Base-by-base conservation (phyloP, 2,888 invertebrate genomes). In the Steinernema carpocapsae region DNA sequence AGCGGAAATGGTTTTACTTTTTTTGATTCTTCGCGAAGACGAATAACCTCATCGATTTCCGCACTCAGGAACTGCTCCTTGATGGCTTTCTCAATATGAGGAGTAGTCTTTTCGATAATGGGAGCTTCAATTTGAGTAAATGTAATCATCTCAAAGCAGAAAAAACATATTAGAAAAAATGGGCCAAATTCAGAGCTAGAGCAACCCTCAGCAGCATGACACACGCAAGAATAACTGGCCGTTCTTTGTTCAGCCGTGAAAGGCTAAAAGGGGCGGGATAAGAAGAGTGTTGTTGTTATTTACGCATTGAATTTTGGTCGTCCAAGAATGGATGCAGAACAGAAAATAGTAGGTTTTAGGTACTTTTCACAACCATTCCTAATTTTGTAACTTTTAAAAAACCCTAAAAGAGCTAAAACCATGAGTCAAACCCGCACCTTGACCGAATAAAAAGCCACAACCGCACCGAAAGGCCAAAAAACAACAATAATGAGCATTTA, bases 21-120 rank as follows among this genome's bases (percentile, higher is more conserved):
- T 64, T 77, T 74, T 10, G 77, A 71, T 19, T 43, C 71, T 19
- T 79, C 77, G 37, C 76, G 77, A 37, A 85, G 75, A 45, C 76
- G 56, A 19, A 59, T 70, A 72, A 84, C 82, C 19, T 82, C 83
- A 70, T 84, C 81, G 29, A 82, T 76, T 70, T 85, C 80, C 32
- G 84, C 80, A 2, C 81, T 74, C 43, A 85, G 76, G 75, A 78
- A 79, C 46, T 79, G 79, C 22, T 79, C 75, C 42, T 64, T 70
- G 48, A 80, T 78, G 10, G 56, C 29, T n/a, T n/a, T n/a, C n/a
- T n/a, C n/a, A n/a, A n/a, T n/a, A n/a, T n/a, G n/a, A n/a, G n/a
- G n/a, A n/a, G n/a, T n/a, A n/a, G n/a, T n/a, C 32, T 73, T 56
- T 32, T 80, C 76, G 14, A 80, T 71, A 45, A 22, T 22, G n/a